These are phyloP conservation scores for Myodes glareolus DNA, from an alignment of 2,113 vertebrate species.

Conservation along the genomic window DNA sequence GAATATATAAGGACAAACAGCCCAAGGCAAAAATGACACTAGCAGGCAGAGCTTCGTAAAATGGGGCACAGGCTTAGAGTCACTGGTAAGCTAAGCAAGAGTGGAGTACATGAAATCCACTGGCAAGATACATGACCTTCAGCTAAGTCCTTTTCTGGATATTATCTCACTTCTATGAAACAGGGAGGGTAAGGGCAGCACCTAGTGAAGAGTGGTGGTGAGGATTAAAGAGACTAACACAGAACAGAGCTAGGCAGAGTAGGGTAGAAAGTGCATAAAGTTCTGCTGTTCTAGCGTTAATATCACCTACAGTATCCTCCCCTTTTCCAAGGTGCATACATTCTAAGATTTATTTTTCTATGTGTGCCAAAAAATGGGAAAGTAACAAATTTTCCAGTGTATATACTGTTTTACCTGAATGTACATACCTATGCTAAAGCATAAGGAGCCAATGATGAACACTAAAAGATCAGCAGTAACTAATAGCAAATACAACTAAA, in stretches of 20 bases:
- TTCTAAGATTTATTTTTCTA: background rate
- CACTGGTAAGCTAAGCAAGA: background rate
- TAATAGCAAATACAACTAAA: background rate
- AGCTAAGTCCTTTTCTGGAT: background rate
- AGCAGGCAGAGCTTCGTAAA: background rate
- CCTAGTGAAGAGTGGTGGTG: background rate
- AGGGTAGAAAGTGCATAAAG: background rate
- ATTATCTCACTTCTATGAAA: background rate
- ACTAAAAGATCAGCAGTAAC: background rate
- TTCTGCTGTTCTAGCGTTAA: background rate
- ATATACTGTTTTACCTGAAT: background rate
- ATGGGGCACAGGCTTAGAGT: background rate
- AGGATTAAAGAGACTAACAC: background rate
- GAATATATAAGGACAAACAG: background rate
- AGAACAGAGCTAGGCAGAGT: background rate
- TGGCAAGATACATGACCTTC: background rate
- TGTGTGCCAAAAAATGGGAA: background rate
- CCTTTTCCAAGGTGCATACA: background rate
- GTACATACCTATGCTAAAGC: background rate
- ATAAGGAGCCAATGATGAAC: background rate
- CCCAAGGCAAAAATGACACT: background rate
- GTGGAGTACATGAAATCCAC: background rate
- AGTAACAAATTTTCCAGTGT: background rate
- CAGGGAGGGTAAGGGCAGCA: background rate
- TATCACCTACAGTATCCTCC: background rate